Base-by-base conservation (phyloP, 1,140 invertebrate genomes). In the Mycetomoellerius zeteki region DNA sequence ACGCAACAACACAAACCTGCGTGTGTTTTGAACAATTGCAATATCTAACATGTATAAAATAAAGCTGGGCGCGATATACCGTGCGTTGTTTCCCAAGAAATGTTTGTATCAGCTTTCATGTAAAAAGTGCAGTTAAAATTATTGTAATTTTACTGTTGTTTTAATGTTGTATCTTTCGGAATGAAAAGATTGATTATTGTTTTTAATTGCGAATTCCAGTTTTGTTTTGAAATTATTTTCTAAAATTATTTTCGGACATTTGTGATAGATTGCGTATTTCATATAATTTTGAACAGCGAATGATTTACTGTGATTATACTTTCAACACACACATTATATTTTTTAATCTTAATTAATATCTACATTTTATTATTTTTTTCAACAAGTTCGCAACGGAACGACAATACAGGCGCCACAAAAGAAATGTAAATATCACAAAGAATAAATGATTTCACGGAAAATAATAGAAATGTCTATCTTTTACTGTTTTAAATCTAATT, bases 261-360 rank as follows among this genome's bases (percentile, higher is more conserved):
- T 75, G 7, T 43, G 14, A 37, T 30, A 58, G 30, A 73, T 73
- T 75, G 7, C n/a, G 33, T 75, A 58, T 75, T 58, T 75, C 16
- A 75, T 58, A 43, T 16, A 75, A 2, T 27, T 75, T 75, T 19
- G n/a, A 58, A 14, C n/a, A 75, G 0, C 37, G 37, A 69, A 47
- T 58, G 14, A 75, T 58, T 75, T 75, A 4, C n/a, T 75, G n/a
- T 58, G 10, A 54, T 73, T 58, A 8, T 16, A 43, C 0, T 37
- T 16, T 43, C 37, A 58, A 37, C 2, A 19, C 50, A 37, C 10
- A 27, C n/a, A 73, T 37, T 73, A 37, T 37, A 56, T 58, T 75
- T 75, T 75, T 24, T 43, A 75, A 75, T 75, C 33, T 75, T 75
- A 75, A 75, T 75, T 75, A 60, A 75, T 43, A 58, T 33, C 52